Evolutionary conservation across 2,888 invertebrate genomes (phyloP).

Genomic region (Chymomyza caudatula): DNA sequence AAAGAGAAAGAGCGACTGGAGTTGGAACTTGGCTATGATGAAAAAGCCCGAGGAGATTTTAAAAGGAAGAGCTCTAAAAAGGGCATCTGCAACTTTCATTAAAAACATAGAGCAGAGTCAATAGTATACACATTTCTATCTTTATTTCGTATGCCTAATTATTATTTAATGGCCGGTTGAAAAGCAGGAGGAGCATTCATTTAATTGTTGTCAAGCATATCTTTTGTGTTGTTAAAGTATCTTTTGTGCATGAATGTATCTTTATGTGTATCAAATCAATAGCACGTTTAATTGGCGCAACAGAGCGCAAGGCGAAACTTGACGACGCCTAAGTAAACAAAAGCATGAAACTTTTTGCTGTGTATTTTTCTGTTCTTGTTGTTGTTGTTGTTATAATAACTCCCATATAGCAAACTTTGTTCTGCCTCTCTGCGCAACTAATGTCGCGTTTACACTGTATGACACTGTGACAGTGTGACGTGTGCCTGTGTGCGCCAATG

Average conservation of each 20-base stretch:
- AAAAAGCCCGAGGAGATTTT: not conserved
- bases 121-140: too few relatives aligned
- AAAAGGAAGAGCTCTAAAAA: too few relatives aligned
- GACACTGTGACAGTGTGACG: too few relatives aligned
- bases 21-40: not conserved
- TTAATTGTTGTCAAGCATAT: not conserved
- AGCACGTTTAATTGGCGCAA: constrained; percentile 30
- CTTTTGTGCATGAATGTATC: constrained; percentile 8
- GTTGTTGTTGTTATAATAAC: not conserved
- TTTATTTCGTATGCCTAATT: too few relatives aligned
- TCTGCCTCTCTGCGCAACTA: not conserved
- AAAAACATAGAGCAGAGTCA: not conserved
- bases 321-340: constrained; percentile 7
- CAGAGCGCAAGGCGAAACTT: not conserved
- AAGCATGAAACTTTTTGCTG: not conserved
- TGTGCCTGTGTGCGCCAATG: too few relatives aligned
- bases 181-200: not conserved
- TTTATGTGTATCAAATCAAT: constrained; percentile 18
- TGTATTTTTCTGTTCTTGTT: not conserved
- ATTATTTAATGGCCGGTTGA: not conserved
- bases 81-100: constrained; percentile 5
- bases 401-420: not conserved
- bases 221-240: not conserved
- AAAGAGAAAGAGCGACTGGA: not conserved
- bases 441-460: too few relatives aligned